phyloP scores from a whole-genome alignment of 2,113 vertebrate species.

The Crypturellus undulatus region DNA sequence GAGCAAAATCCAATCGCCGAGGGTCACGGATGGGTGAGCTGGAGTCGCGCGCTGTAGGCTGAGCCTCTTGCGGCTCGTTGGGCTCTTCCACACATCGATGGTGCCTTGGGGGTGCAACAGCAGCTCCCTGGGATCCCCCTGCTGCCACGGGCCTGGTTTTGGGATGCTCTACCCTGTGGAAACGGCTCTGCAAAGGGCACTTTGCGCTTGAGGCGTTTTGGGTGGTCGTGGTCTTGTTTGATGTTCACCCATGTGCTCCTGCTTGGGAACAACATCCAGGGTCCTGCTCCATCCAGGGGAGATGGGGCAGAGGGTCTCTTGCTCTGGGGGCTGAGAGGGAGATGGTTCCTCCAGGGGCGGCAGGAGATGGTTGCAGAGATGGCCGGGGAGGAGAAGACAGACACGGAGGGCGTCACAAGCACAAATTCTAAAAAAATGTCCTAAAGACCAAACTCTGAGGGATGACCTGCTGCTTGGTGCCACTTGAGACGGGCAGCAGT shows the following conservation, averaged over 20 bases:
- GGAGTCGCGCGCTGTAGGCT: constrained; percentile 32
- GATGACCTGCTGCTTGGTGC: too few species aligned
- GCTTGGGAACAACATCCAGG: not conserved
- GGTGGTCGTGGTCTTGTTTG: not conserved
- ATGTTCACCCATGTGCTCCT: not conserved
- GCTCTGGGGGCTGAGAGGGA: too few species aligned
- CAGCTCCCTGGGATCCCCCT: constrained; percentile 52
- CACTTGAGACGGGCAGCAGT: not conserved
- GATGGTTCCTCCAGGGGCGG: too few species aligned
- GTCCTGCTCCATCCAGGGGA: too few species aligned
- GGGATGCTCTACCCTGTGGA: not conserved
- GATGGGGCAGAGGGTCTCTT: not conserved
- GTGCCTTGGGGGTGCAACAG: constrained; percentile 56
- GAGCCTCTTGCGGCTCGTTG: constrained; percentile 67
- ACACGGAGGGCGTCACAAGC: not conserved
- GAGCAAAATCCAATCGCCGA: constrained; percentile 63
- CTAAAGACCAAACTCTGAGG: not conserved
- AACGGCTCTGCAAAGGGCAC: not conserved
- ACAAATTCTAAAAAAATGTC: not conserved
- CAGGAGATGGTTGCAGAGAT: not conserved
- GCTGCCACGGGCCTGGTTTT: constrained; percentile 44
- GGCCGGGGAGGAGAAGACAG: not conserved
- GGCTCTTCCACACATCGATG: constrained; percentile 52
- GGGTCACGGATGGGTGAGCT: constrained; percentile 65
- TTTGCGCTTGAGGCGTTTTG: accelerated